A percentile compares a stretch with the other conserved stretches of the same genome.
phyloP scores from a whole-genome alignment of 2,113 vertebrate species.

The Ameiurus melas region DNA sequence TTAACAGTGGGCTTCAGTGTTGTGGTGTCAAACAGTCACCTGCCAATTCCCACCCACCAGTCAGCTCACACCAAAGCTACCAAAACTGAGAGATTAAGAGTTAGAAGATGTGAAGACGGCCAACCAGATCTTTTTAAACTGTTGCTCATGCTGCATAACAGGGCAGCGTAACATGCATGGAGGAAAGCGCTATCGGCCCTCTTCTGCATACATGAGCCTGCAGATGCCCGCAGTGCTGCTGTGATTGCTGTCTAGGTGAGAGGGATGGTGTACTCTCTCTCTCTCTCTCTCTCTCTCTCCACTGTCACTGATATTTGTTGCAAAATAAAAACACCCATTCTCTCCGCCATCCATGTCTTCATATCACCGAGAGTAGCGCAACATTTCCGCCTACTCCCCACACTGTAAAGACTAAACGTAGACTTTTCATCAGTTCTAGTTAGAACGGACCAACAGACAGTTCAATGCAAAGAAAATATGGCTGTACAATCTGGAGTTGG shows the following conservation, averaged over 20 bases:
- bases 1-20: not conserved
- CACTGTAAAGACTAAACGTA: no score
- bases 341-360: not conserved
- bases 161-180: not conserved
- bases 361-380: not conserved
- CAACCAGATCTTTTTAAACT: not conserved
- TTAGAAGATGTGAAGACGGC: no score
- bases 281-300: no score
- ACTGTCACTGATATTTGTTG: not conserved
- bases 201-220: not conserved
- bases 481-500: not conserved
- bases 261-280: no score
- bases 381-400: not conserved
- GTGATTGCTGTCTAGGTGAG: no score
- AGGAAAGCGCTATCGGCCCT: not conserved
- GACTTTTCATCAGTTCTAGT: not conserved
- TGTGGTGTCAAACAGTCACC: not conserved
- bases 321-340: not conserved
- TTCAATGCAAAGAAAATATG: not conserved
- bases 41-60: not conserved
- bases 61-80: not conserved
- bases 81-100: no score
- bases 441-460: not conserved
- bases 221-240: not conserved
- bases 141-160: not conserved